Evolutionary conservation across 2,797 vertebrate genomes (phyloP).

Genomic region (Sebastolobus altivelis): DNA sequence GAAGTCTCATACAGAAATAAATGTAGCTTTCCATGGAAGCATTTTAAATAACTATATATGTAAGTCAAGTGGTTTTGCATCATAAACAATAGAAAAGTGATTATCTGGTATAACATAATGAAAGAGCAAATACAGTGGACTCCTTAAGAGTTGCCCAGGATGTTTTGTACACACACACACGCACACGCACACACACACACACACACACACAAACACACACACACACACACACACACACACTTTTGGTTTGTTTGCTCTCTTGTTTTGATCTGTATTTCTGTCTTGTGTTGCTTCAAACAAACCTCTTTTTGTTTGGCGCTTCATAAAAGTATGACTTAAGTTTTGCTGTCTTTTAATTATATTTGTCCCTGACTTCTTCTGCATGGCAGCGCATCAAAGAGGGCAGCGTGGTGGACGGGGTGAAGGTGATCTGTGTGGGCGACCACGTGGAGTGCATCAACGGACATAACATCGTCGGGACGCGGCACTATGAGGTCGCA

Average conservation of each 20-base stretch:
- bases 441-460: constrained; percentile 97
- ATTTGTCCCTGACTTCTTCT: not conserved
- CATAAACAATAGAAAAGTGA: not conserved
- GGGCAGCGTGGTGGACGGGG: constrained; percentile 89
- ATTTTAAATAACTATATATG: constrained; percentile 9
- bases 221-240: not conserved
- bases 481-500: constrained; percentile 94
- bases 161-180: not conserved
- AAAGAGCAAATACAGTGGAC: not conserved
- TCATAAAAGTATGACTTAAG: not conserved
- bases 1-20: not conserved
- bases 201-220: too few relatives aligned
- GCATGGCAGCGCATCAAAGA: constrained; percentile 91
- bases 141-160: not conserved
- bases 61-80: constrained; percentile 18
- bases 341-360: not conserved
- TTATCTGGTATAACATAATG: not conserved
- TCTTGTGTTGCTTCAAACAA: not conserved
- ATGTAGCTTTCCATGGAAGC: not conserved
- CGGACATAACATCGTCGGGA: constrained; percentile 88
- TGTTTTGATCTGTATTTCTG: constrained; percentile 1
- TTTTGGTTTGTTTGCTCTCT: not conserved
- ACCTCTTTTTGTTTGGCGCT: not conserved
- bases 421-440: constrained; percentile 91
- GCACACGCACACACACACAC: too few relatives aligned